A percentile compares a stretch with the other conserved stretches of the same genome.
Evolutionary conservation across 1,140 invertebrate species (phyloP).

Genomic region (Leptinotarsa texana): DNA sequence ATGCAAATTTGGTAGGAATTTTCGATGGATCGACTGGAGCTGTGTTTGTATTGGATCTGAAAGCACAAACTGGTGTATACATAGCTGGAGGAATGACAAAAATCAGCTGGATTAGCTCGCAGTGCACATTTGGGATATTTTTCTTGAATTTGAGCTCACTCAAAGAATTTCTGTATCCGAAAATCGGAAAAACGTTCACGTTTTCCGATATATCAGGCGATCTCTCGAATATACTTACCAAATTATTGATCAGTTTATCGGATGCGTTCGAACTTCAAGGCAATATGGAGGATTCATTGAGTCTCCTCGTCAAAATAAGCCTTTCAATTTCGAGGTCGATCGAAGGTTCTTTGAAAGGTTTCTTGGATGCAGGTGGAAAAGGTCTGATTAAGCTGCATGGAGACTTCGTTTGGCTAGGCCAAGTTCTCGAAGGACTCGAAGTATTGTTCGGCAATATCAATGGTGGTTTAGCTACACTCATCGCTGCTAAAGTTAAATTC

Average conservation of each 20-base stretch:
- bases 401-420: background rate
- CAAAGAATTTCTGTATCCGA: conserved; percentile 3
- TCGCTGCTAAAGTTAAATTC: conserved; percentile 12
- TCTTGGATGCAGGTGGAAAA: background rate
- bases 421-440: conserved; percentile 9
- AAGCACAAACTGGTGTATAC: background rate
- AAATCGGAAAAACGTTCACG: conserved; percentile 10
- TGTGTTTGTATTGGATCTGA: conserved; percentile 4
- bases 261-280: background rate
- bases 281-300: background rate
- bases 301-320: background rate
- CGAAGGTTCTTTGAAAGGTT: conserved; percentile 11
- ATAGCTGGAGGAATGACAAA: background rate
- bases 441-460: conserved; percentile 12
- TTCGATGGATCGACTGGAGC: conserved; percentile 4
- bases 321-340: background rate
- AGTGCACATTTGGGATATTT: background rate
- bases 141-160: conserved; percentile 2
- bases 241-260: background rate
- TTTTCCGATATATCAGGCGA: background rate
- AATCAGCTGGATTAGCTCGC: background rate
- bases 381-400: background rate
- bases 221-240: background rate
- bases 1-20: conserved; percentile 5
- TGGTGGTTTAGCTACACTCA: conserved; percentile 18